Evolutionary conservation across 2,113 vertebrate species (phyloP).

Genomic region (Psammodynastes pulverulentus): DNA sequence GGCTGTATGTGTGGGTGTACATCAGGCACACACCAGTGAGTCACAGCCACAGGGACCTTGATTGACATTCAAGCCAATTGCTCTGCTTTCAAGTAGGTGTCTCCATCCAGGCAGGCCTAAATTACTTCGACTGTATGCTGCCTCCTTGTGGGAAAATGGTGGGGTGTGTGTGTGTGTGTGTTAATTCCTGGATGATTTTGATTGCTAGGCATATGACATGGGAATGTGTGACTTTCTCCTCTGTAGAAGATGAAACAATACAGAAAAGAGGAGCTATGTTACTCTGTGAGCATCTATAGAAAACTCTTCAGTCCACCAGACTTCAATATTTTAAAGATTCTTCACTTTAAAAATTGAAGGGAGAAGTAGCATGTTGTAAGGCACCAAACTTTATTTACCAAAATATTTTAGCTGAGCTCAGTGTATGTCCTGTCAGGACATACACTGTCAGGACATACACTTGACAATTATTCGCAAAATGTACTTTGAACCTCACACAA

Average conservation of each 20-base stretch:
- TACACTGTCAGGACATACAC: no score
- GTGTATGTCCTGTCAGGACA: not conserved
- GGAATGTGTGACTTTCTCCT: not conserved
- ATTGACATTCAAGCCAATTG: not conserved
- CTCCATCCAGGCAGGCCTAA: not conserved
- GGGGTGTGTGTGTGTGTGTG: no score
- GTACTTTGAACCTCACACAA: not conserved
- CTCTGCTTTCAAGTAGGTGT: not conserved
- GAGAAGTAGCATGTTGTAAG: not conserved
- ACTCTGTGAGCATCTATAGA: no score
- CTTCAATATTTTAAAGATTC: not conserved
- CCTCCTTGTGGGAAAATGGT: conserved; percentile 1
- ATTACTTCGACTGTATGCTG: not conserved
- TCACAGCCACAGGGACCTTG: not conserved
- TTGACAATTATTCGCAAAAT: not conserved
- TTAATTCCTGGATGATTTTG: not conserved
- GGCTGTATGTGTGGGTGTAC: not conserved
- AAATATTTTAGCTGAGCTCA: not conserved
- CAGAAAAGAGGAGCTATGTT: not conserved
- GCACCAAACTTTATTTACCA: not conserved
- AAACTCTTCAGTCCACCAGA: not conserved
- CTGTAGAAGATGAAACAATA: not conserved
- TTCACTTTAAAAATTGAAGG: not conserved
- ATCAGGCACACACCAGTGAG: not conserved
- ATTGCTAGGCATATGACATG: not conserved